Evolutionary conservation across 1,140 invertebrate species (phyloP).

Genomic region (Rhagoletis pomonella): DNA sequence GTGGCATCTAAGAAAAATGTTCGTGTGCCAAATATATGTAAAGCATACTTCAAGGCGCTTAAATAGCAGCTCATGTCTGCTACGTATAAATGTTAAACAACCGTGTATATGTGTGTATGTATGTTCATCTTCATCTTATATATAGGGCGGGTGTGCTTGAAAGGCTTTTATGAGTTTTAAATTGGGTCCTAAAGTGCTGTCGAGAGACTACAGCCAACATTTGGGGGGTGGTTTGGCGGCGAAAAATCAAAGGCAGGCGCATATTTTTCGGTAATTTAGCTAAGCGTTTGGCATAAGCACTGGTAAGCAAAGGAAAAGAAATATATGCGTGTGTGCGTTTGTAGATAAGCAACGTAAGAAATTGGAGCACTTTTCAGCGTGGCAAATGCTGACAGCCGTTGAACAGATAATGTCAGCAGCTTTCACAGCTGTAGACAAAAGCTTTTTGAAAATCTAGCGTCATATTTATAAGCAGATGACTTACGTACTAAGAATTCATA

Average conservation of each 20-base stretch:
- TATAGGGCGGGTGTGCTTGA: not conserved
- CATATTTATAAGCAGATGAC: not conserved
- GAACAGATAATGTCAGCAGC: not conserved
- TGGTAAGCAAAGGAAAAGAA: not conserved
- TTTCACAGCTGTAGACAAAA: conserved; percentile 3
- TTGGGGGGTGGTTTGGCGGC: not conserved
- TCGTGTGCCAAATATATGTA: not conserved
- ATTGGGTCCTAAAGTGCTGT: conserved; percentile 30
- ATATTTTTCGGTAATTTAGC: conserved; percentile 30
- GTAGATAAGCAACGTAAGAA: not conserved
- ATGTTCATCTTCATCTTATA: not conserved
- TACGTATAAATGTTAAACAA: not conserved
- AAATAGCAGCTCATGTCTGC: not conserved
- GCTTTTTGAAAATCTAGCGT: not conserved
- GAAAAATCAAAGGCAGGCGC: not conserved
- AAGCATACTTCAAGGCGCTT: conserved; percentile 52
- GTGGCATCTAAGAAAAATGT: not conserved
- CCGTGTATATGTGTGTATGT: not conserved
- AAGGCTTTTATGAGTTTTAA: conserved; percentile 46
- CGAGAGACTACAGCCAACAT: not conserved
- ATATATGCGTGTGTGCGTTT: not conserved
- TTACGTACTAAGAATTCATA: not conserved
- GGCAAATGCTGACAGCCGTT: conserved; percentile 1
- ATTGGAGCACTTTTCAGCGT: conserved; percentile 34
- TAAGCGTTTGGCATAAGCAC: conserved; percentile 14